Evolutionary conservation across 2,113 vertebrate genomes (phyloP).

Genomic region (Oenanthe melanoleuca): DNA sequence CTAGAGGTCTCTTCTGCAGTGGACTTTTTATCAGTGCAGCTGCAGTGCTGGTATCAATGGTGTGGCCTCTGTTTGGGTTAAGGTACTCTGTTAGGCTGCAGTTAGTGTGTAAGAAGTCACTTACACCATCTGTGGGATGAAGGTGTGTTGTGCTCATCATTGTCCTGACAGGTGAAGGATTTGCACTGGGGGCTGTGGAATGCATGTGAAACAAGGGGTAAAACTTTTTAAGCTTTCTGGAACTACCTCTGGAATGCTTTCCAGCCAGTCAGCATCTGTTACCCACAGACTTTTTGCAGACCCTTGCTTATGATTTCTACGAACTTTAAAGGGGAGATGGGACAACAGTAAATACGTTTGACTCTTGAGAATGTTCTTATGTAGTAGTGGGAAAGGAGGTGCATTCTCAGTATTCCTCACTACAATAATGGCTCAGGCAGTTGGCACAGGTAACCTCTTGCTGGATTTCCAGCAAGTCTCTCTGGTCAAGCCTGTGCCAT

Average conservation of each 20-base stretch:
- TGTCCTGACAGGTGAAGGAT: not conserved
- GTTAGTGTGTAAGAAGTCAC: not conserved
- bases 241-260: not conserved
- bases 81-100: not conserved
- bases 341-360: not conserved
- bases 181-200: not conserved
- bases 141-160: not conserved
- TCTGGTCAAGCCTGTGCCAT: not conserved
- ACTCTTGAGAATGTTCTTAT: not conserved
- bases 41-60: not conserved
- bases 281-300: not conserved
- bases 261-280: not conserved
- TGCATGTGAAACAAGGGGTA: not conserved
- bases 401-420: not conserved
- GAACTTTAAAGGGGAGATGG: not conserved
- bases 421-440: not conserved
- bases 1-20: not conserved
- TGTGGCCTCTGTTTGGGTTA: not conserved
- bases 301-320: not conserved
- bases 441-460: not conserved
- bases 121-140: not conserved
- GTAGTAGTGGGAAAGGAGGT: not conserved
- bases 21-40: not conserved
- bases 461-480: not conserved
- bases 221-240: not conserved